Evolutionary conservation across 2,888 invertebrate species (phyloP), one percentile per base, ranked within the genome.

Genomic region (Acanthococcus lagerstroemiae): DNA sequence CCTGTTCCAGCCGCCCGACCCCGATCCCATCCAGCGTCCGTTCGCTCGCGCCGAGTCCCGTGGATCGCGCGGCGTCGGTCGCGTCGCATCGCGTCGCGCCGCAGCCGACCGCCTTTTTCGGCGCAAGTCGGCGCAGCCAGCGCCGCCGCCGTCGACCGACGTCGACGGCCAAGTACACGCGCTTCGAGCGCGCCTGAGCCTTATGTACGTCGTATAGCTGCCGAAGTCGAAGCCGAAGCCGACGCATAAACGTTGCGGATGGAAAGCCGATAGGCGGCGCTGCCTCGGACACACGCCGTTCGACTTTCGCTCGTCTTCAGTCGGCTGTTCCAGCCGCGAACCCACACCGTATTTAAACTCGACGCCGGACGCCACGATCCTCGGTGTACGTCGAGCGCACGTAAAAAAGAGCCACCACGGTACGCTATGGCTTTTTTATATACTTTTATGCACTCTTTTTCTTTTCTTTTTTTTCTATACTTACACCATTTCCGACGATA

Each of bases 181-280:
- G n/a, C n/a, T 15, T 9, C 37, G 37, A 37, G n/a, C 37, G 37
- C 37, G 12, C 12, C 37, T 15, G 12, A 37, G 37, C 37, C 37
- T 37, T 3, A 37, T n/a, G n/a, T n/a, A n/a, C n/a, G n/a, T 37
- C 37, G 37, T 37, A 15, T 37, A 37, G n/a, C 12, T 37, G 37
- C n/a, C n/a, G n/a, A n/a, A n/a, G n/a, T n/a, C n/a, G n/a, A n/a
- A n/a, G n/a, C n/a, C n/a, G n/a, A n/a, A n/a, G n/a, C n/a, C n/a
- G n/a, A n/a, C 12, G 37, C 37, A 37, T 37, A 3, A 37, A 37
- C 54, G 54, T 54, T 54, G 54, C 24, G 54, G 54, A 21, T 54
- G n/a, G 54, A 54, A 54, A 54, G 54, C 54, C 54, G 54, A 22
- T 54, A 54, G 54, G 54, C 54, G 7, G 54, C 54, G 54, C 54